Percentiles rank a stretch among this genome's conserved stretches.
Evolutionary conservation across 2,888 invertebrate genomes (phyloP).

Genomic region (Ormyrus pomaceus): DNA sequence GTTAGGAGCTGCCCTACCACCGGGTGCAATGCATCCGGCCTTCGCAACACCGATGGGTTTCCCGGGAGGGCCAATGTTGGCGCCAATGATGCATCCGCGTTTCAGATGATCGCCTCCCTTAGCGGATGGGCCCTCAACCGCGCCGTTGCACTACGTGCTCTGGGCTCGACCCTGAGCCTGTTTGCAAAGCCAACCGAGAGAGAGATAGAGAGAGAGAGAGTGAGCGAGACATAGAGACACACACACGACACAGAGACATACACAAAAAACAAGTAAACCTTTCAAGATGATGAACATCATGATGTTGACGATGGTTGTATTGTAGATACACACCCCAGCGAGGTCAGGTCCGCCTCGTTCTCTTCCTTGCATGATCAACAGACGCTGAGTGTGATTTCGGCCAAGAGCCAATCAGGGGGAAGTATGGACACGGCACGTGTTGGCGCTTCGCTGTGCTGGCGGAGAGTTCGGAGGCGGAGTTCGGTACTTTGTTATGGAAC

Average conservation of each 20-base stretch:
- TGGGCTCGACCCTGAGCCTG: slow-evolving; percentile 77
- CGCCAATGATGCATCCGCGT: slow-evolving; percentile 89
- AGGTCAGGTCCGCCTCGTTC: not conserved
- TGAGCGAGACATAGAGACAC: slow-evolving; percentile 1
- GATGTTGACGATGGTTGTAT: not conserved
- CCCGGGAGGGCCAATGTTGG: slow-evolving; percentile 77
- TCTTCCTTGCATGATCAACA: not conserved
- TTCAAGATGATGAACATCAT: not conserved
- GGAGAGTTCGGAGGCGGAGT: too few relatives aligned
- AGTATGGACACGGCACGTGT: too few relatives aligned
- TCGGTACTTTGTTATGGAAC: too few relatives aligned
- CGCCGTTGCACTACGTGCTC: slow-evolving; percentile 78
- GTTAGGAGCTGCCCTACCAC: slow-evolving; percentile 73
- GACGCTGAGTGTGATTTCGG: too few relatives aligned
- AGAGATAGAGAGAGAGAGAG: slow-evolving; percentile 31
- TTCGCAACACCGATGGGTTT: slow-evolving; percentile 78
- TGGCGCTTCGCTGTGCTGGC: too few relatives aligned
- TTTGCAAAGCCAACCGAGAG: slow-evolving; percentile 42
- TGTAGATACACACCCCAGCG: not conserved
- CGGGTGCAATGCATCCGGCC: slow-evolving; percentile 77
- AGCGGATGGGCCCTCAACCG: slow-evolving; percentile 77
- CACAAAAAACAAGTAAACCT: too few relatives aligned
- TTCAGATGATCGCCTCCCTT: slow-evolving; percentile 87
- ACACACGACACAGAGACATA: slow-evolving; percentile 3
- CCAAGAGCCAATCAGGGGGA: too few relatives aligned